Evolutionary conservation across 1,140 invertebrate genomes (phyloP), one percentile per base, ranked within the genome.

Genomic region (Scaptomyza hsui): DNA sequence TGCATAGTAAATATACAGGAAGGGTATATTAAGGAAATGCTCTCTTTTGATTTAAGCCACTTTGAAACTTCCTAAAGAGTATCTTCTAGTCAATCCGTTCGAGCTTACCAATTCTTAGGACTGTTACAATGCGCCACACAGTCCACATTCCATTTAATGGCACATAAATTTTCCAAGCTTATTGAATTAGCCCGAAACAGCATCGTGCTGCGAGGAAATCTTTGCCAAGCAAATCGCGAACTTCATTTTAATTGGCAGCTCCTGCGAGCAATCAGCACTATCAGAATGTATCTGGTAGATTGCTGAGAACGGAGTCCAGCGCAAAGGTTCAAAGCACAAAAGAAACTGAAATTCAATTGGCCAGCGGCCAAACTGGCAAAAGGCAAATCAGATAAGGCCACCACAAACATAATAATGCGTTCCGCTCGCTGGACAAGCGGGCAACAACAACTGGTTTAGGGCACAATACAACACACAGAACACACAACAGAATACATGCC

Each of bases 181-280:
- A 86, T 81, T 85, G 81, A 86, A 83, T 80, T 85, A 85, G 75
- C 48, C 44, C 39, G 47, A 65, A 29, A 45, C 61, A 63, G 39
- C 10, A 29, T 4, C 18, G n/a, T n/a, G 39, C 24, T n/a, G 15
- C 35, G 51, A 15, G 18, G 37, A 51, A 65, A 65, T 71, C 68
- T 57, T 59, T 59, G 26, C 44, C 44, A 15, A 48, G 24, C 59
- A 63, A 78, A 83, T 83, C 72, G 75, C 48, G 61, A 60, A 77
- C 73, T 72, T 85, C 69, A 75, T 79, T 85, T 85, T 85, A 85
- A 85, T 85, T 86, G 80, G 81, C 80, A 81, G 19, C 45, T 41
- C 44, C 75, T 68, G 64, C 82, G 61, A 60, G 51, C 80, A 83
- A 79, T 85, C 80, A 78, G 61, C 79, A 70, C 48, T 64, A 70